These are phyloP conservation scores for Lagopus muta DNA, from an alignment of 2,113 vertebrate genomes.

Conservation along the genomic window DNA sequence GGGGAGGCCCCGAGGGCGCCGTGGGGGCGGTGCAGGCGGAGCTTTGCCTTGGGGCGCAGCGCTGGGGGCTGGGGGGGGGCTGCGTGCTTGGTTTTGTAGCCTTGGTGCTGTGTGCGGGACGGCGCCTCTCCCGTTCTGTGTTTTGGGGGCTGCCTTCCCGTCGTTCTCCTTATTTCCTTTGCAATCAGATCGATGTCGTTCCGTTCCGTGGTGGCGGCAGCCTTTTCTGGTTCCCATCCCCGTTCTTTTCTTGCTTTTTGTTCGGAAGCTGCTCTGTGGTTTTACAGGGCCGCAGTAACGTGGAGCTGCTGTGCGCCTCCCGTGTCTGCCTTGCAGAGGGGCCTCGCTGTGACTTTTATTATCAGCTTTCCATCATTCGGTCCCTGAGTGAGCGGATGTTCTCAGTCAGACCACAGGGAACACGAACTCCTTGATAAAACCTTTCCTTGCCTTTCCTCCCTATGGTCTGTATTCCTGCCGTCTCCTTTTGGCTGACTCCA, in stretches of 20 bases:
- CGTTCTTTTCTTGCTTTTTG: not conserved
- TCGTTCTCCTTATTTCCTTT: not conserved
- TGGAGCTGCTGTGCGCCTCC: not conserved
- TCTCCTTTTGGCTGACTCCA: not conserved
- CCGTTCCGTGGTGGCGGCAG: fast-evolving
- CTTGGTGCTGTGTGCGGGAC: no score
- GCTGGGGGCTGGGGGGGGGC: no score
- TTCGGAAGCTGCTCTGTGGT: not conserved
- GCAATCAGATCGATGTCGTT: no score
- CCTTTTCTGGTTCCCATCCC: not conserved
- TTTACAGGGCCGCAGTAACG: not conserved
- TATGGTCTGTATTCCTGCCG: not conserved
- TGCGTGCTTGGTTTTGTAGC: no score
- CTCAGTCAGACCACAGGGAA: not conserved
- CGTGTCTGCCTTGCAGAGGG: not conserved
- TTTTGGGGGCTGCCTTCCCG: not conserved
- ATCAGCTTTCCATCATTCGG: fast-evolving
- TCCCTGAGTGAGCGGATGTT: not conserved
- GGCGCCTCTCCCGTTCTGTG: no score
- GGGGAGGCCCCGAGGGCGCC: no score
- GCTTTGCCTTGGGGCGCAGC: no score
- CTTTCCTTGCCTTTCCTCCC: not conserved
- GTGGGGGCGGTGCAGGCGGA: no score
- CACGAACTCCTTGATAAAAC: not conserved
- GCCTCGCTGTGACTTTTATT: not conserved